Percentiles rank a stretch among this genome's conserved stretches.
These are phyloP conservation scores for Idaea dimidiata DNA, from an alignment of 2,888 invertebrate species.

Conservation along the genomic window DNA sequence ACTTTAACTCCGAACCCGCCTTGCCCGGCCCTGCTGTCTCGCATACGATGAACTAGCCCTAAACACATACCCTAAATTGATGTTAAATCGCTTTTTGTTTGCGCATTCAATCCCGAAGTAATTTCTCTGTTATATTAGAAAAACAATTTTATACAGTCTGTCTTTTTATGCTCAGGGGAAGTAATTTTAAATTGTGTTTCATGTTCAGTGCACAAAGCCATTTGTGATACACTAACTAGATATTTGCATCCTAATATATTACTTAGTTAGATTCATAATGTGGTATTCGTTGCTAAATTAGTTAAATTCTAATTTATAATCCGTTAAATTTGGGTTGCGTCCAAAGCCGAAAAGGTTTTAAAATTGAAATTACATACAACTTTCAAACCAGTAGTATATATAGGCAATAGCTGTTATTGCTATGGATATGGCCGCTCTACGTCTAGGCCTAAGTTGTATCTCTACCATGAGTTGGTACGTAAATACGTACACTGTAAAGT, in stretches of 20 bases:
- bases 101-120: slow-evolving; percentile 59
- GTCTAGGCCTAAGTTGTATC: too few relatives aligned
- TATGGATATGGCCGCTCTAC: too few relatives aligned
- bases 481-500: too few relatives aligned
- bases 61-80: slow-evolving; percentile 49
- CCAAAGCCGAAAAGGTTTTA: too few relatives aligned
- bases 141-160: slow-evolving; percentile 54
- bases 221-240: slow-evolving; percentile 3
- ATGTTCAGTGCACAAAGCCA: slow-evolving; percentile 8
- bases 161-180: slow-evolving; percentile 43
- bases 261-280: background rate
- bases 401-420: too few relatives aligned
- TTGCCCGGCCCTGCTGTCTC: slow-evolving; percentile 7
- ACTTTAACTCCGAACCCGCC: background rate
- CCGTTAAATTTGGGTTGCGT: too few relatives aligned
- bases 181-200: slow-evolving; percentile 36
- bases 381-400: too few relatives aligned
- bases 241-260: background rate
- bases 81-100: slow-evolving; percentile 70
- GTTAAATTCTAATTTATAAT: too few relatives aligned
- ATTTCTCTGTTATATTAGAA: slow-evolving; percentile 59
- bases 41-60: background rate
- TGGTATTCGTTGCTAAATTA: background rate
- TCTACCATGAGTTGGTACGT: too few relatives aligned
- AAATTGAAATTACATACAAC: too few relatives aligned